Evolutionary conservation across 2,797 vertebrate genomes (phyloP).

Genomic region (Clarias pachynema): DNA sequence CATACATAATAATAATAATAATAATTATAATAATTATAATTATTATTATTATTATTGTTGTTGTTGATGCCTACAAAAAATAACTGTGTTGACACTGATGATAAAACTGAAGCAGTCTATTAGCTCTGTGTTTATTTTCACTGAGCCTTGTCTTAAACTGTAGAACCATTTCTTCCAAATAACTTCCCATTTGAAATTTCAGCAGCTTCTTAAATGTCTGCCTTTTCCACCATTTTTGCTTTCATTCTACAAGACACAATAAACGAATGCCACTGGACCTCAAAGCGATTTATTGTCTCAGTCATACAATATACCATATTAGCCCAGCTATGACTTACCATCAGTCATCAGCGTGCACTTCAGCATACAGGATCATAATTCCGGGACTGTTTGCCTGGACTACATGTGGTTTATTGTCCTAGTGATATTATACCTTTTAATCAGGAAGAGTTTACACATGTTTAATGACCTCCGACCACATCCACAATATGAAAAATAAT

Average conservation of each 20-base stretch:
- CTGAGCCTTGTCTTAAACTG: neutral
- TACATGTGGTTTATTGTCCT: slow-evolving; percentile 23
- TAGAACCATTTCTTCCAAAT: slow-evolving; percentile 5
- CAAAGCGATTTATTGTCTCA: slow-evolving; percentile 21
- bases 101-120: neutral
- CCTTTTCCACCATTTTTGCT: neutral
- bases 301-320: slow-evolving; percentile 26
- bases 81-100: neutral
- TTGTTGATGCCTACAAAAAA: neutral
- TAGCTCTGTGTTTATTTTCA: slow-evolving; percentile 6
- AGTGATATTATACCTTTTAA: slow-evolving; percentile 32
- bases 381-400: slow-evolving; percentile 3
- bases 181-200: slow-evolving; percentile 19
- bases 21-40: too few relatives aligned
- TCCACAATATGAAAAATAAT: slow-evolving; percentile 16
- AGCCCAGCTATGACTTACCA: slow-evolving; percentile 21
- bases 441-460: slow-evolving; percentile 34
- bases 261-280: neutral
- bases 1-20: too few relatives aligned
- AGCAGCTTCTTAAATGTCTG: slow-evolving; percentile 30
- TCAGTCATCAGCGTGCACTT: slow-evolving; percentile 30
- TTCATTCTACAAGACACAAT: slow-evolving; percentile 23
- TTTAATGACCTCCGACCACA: slow-evolving; percentile 29
- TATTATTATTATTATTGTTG: too few relatives aligned
- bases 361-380: slow-evolving; percentile 23